Evolutionary conservation across 1,140 invertebrate genomes (phyloP), one percentile per base, ranked within the genome.

Genomic region (Drosophila kurseongensis): DNA sequence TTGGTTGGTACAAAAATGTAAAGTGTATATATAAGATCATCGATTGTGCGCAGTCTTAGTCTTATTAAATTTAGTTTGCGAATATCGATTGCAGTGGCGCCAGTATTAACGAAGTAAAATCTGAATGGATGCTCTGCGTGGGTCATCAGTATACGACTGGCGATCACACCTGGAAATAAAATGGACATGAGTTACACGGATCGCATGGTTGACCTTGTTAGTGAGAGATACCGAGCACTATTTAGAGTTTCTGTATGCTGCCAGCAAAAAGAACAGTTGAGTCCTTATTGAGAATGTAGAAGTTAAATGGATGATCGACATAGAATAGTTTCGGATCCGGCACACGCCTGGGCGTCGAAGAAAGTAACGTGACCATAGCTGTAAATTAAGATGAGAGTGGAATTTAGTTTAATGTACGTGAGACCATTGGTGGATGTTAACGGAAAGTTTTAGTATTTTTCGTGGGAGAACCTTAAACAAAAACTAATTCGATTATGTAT

Each of bases 51-150:
- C 63, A 63, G 61, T 76, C 65, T 78, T 41, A 48, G 55, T 27
- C 40, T 45, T 62, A 52, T 45, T 48, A 54, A 6, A 38, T 32
- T 35, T 58, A 12, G 27, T 60, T n/a, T 50, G 9, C 9, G 29
- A 27, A 35, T 35, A 45, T 23, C 13, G 48, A 13, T 41, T 55
- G 51, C 13, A 40, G 57, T 40, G n/a, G 18, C 36, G 16, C 60
- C 41, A 13, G 41, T 65, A 32, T 32, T 1, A 8, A 32, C 29
- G 60, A 23, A 2, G 18, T 23, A 23, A 23, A 23, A 23, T 23
- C 18, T 23, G 29, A 86, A 91, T 75, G 83, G 65, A 75, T 75
- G 73, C 8, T 69, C 65, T 44, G 66, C 80, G 59, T 80, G 80
- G 14, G 57, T 41, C 54, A 61, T 74, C n/a, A 51, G 55, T 59